These are phyloP conservation scores for Drosophila nigromelanica DNA, from an alignment of 1,140 invertebrate species.

Conservation along the genomic window DNA sequence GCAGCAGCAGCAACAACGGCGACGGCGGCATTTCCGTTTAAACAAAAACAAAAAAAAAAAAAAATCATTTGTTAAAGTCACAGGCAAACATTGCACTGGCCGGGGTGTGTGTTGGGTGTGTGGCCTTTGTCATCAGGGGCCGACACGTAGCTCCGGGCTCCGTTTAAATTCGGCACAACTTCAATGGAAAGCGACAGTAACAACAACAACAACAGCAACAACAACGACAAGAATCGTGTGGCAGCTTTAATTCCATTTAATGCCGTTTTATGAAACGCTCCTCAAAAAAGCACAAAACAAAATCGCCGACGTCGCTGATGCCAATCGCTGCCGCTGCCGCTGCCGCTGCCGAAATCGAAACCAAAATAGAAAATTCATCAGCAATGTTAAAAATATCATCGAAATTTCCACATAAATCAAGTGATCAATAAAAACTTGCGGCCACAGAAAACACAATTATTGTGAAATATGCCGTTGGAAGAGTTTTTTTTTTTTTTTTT, in stretches of 20 bases:
- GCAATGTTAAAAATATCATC: constrained; percentile 66
- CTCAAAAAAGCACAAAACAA: constrained; percentile 23
- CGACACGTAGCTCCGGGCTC: not conserved
- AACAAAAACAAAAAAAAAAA: constrained; percentile 47
- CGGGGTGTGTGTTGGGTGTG: not conserved
- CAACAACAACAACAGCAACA: constrained; percentile 6
- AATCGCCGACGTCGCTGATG: constrained; percentile 7
- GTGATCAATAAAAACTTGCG: constrained; percentile 61
- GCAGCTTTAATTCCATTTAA: constrained; percentile 68
- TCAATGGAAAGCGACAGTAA: constrained; percentile 44
- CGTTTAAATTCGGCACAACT: constrained; percentile 49
- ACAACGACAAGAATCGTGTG: constrained; percentile 34
- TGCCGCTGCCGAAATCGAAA: constrained; percentile 30
- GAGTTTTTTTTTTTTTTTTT: constrained; percentile 3
- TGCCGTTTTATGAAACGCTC: constrained; percentile 61
- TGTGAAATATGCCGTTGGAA: constrained; percentile 50
- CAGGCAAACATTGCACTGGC: constrained; percentile 11
- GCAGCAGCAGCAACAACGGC: not conserved
- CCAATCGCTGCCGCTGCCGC: constrained; percentile 19
- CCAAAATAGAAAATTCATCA: constrained; percentile 72
- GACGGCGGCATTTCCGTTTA: constrained; percentile 22
- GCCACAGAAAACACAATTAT: constrained; percentile 22
- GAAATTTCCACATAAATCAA: constrained; percentile 64
- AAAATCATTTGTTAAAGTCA: constrained; percentile 30
- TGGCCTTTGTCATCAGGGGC: not conserved